These are phyloP conservation scores for Anhinga anhinga DNA, from an alignment of 2,113 vertebrate species.

Conservation along the genomic window DNA sequence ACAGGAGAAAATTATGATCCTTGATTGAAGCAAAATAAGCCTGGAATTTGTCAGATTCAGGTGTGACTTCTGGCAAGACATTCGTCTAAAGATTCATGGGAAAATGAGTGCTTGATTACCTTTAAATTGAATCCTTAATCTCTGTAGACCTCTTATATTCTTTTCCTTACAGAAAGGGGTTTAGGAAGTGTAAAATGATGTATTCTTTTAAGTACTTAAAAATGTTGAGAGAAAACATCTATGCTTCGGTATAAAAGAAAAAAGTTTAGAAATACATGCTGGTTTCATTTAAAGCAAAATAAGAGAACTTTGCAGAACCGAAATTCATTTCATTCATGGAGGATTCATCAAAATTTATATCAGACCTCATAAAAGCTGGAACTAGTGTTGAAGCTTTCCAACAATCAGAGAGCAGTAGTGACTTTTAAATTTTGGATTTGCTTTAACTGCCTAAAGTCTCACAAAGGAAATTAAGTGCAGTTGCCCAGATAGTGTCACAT, in stretches of 20 bases:
- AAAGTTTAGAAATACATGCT: not conserved
- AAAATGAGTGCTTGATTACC: not conserved
- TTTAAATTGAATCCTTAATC: not conserved
- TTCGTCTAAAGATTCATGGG: not conserved
- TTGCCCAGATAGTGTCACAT: not conserved
- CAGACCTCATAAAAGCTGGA: not conserved
- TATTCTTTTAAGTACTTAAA: not conserved
- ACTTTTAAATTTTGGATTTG: not conserved
- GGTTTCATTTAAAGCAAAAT: not conserved
- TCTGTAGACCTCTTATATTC: not conserved
- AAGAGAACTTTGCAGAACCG: not conserved
- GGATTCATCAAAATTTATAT: not conserved
- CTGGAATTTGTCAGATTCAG: not conserved
- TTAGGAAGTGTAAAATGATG: not conserved
- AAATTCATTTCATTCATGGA: not conserved
- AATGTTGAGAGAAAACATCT: slow-evolving; percentile 2
- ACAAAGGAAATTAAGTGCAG: slow-evolving; percentile 21
- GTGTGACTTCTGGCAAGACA: not conserved
- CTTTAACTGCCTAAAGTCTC: not conserved
- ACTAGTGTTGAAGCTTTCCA: not conserved
- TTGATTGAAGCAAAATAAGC: not conserved
- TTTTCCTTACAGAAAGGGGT: not conserved
- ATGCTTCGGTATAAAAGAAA: not conserved
- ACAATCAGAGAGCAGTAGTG: not conserved
- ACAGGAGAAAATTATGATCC: not conserved